A percentile compares a stretch with the other conserved stretches of the same genome.
Conservation (phyloP, 2,888 invertebrate genomes). For the Argyresthia albistria region DNA sequence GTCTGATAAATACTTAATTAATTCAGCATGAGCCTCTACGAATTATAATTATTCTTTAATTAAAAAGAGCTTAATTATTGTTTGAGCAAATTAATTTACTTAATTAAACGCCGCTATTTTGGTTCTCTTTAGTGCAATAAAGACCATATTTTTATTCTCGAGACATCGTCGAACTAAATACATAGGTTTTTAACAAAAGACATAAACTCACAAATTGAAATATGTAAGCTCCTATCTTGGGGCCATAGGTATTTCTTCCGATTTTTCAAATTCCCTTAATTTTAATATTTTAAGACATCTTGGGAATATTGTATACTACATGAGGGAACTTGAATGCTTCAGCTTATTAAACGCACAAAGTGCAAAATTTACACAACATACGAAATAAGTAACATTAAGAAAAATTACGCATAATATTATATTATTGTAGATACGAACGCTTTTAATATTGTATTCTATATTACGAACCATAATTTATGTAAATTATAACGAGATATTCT, state of each 20-base stretch:
- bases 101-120: too few relatives aligned
- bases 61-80: too few relatives aligned
- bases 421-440: conserved; percentile 2
- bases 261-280: not conserved
- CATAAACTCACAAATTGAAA: not conserved
- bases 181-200: not conserved
- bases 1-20: too few relatives aligned
- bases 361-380: conserved; percentile 6
- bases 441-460: conserved; percentile 4
- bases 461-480: conserved; percentile 8
- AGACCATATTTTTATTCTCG: too few relatives aligned
- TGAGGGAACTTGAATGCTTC: not conserved
- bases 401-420: not conserved
- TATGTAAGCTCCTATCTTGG: not conserved
- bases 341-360: conserved; percentile 6
- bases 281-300: not conserved
- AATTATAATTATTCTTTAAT: too few relatives aligned
- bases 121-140: too few relatives aligned
- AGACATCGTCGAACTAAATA: too few relatives aligned
- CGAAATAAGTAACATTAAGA: not conserved
- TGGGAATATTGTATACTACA: not conserved
- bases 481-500: not conserved
- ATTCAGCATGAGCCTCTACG: too few relatives aligned
- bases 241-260: too few relatives aligned
- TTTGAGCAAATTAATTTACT: too few relatives aligned